phyloP scores from a whole-genome alignment of 2,888 invertebrate genomes.

The Tribolium freemani region DNA sequence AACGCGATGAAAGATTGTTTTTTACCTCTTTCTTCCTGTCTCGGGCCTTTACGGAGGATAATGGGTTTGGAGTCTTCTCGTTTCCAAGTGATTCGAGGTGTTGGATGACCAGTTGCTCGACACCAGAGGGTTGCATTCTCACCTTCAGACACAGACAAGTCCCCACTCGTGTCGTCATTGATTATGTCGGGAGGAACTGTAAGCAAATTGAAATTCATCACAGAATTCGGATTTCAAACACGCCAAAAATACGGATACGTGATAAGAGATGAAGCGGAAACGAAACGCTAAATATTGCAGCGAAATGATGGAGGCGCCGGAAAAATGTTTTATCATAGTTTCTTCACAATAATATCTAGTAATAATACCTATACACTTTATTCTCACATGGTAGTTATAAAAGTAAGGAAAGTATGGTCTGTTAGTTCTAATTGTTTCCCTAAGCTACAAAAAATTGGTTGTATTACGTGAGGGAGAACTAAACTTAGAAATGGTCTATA shows the following conservation, averaged over 20 bases:
- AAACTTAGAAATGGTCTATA: too few species aligned
- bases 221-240: constrained; percentile 5
- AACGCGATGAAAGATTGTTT: constrained; percentile 32
- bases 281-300: too few species aligned
- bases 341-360: too few species aligned
- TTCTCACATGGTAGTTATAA: too few species aligned
- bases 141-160: constrained; percentile 80
- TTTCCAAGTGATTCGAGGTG: constrained; percentile 75
- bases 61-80: constrained; percentile 73
- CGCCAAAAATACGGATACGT: constrained; percentile 11
- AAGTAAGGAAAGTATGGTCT: too few species aligned
- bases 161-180: constrained; percentile 83
- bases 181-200: constrained; percentile 86
- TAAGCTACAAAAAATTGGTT: too few species aligned
- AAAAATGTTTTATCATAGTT: background rate
- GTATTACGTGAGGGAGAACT: too few species aligned
- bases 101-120: constrained; percentile 80
- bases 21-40: constrained; percentile 68
- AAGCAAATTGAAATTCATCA: constrained; percentile 57
- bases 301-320: background rate
- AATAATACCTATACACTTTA: too few species aligned
- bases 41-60: constrained; percentile 65
- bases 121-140: constrained; percentile 82
- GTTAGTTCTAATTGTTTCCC: too few species aligned
- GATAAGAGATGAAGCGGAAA: constrained; percentile 24